Conservation (phyloP, 2,113 vertebrate species). For the Macroglossus sobrinus region DNA sequence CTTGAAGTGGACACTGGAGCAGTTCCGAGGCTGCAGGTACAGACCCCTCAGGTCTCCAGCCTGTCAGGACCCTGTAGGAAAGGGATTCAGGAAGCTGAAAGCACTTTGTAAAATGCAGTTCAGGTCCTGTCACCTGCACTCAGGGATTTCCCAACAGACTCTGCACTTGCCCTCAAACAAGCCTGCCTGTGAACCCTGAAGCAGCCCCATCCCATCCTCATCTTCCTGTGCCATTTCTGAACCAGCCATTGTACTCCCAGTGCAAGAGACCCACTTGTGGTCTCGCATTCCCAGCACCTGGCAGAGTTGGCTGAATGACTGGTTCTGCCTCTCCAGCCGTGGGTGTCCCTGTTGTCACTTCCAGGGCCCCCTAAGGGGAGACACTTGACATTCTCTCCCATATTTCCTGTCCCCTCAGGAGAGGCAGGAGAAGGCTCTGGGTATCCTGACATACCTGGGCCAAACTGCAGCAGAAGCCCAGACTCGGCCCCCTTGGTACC, state of each 20-base stretch:
- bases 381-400: not conserved
- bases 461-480: conserved; percentile 88
- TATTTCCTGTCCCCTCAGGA: conserved; percentile 79
- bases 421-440: conserved; percentile 90
- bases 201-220: not conserved
- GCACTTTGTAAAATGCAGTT: not conserved
- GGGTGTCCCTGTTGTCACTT: not conserved
- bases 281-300: not conserved
- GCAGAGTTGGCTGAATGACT: not conserved
- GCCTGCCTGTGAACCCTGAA: not conserved
- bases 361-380: not conserved
- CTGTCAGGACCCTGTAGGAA: not conserved
- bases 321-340: too few species aligned
- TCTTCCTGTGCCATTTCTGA: not conserved
- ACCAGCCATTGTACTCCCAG: too few species aligned
- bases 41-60: not conserved
- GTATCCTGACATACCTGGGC: conserved; percentile 90
- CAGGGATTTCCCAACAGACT: not conserved
- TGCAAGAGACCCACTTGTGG: not conserved
- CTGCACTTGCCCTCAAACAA: not conserved
- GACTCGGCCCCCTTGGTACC: conserved; percentile 89
- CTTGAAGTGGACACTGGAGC: not conserved
- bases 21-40: not conserved
- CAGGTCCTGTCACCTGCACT: not conserved
- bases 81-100: too few species aligned